Conservation (phyloP, 2,888 invertebrate species). For the Fabriciana adippe region DNA sequence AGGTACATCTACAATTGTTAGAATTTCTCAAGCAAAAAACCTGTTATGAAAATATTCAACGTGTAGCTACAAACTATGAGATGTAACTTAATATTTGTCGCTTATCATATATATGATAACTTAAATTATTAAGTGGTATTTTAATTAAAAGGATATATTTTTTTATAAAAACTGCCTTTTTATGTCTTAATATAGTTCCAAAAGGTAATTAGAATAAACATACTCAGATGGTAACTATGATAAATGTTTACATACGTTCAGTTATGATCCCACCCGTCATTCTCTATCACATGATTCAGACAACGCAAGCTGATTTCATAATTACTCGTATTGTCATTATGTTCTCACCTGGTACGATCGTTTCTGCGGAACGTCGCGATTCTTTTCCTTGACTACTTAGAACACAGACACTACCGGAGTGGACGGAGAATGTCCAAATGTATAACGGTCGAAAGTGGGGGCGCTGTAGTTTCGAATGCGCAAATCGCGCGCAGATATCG, state of each 20-base stretch:
- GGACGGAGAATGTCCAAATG: constrained; percentile 54
- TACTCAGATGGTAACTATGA: constrained; percentile 14
- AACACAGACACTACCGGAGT: constrained; percentile 69
- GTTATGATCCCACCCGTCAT: constrained; percentile 26
- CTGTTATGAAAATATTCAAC: constrained; percentile 17
- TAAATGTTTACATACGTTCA: constrained; percentile 22
- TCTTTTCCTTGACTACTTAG: constrained; percentile 54
- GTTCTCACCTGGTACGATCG: constrained; percentile 61
- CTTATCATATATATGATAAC: no score
- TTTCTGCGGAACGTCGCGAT: constrained; percentile 48
- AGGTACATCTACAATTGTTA: constrained; percentile 22
- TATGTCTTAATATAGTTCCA: not conserved
- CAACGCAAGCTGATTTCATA: constrained; percentile 47
- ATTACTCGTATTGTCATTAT: constrained; percentile 43
- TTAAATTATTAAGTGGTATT: no score
- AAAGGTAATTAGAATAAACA: not conserved
- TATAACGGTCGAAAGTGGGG: constrained; percentile 48
- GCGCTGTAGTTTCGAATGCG: constrained; percentile 53
- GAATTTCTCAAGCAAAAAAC: constrained; percentile 19
- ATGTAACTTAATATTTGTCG: not conserved
- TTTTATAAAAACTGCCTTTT: not conserved
- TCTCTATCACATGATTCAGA: constrained; percentile 64
- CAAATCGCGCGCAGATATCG: constrained; percentile 46
- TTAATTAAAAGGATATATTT: no score
- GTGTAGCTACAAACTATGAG: constrained; percentile 2